Conservation (phyloP, 2,797 vertebrate species). For the Tokudaia muenninki region DNA sequence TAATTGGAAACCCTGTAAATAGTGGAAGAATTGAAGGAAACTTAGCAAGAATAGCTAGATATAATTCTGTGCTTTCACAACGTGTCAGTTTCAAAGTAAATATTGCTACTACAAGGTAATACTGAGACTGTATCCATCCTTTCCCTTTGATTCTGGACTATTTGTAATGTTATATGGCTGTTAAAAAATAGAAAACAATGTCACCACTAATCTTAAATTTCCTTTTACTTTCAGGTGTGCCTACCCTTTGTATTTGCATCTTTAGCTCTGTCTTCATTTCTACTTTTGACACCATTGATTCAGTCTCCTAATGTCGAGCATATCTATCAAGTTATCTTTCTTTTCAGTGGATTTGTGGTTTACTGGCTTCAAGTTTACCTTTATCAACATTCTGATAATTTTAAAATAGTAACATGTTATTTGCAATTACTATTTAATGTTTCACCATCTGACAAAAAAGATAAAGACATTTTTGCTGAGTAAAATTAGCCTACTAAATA, state of each 20-base stretch:
- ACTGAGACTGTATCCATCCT: too few species aligned
- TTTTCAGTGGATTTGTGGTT: constrained; percentile 84
- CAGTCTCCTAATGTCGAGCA: constrained; percentile 86
- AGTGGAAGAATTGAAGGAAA: too few species aligned
- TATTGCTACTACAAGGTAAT: too few species aligned
- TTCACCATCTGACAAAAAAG: constrained; percentile 75
- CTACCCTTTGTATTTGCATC: constrained; percentile 86
- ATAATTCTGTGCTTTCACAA: too few species aligned
- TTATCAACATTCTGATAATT: constrained; percentile 81
- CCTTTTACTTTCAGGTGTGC: constrained; percentile 86
- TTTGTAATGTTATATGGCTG: too few species aligned
- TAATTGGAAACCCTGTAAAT: too few species aligned
- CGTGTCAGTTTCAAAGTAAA: too few species aligned
- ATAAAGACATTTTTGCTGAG: neutral
- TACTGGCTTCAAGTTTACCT: constrained; percentile 87
- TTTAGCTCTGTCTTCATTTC: constrained; percentile 79
- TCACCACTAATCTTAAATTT: neutral
- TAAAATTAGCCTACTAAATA: neutral
- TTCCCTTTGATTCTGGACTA: too few species aligned
- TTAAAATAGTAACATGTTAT: constrained; percentile 87
- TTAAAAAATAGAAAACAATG: neutral
- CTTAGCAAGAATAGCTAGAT: too few species aligned
- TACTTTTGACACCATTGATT: constrained; percentile 85
- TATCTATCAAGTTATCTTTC: constrained; percentile 84
- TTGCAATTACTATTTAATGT: constrained; percentile 88